Conservation (phyloP, 2,113 vertebrate species). For the Cephalopholis sonnerati region DNA sequence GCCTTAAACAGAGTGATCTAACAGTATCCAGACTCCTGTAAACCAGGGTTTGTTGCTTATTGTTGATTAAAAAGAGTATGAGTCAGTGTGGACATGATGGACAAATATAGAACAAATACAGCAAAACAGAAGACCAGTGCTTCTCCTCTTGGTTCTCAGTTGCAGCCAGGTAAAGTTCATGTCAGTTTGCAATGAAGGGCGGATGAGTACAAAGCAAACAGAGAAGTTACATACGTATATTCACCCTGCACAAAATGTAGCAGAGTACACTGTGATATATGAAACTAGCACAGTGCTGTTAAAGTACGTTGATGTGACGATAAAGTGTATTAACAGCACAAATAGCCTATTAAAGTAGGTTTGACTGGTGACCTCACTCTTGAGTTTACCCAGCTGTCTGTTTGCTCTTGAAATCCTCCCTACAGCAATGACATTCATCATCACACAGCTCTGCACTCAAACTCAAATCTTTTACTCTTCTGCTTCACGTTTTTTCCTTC, state of each 20-base stretch:
- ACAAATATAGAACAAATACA: conserved; percentile 10
- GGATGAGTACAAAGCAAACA: background rate
- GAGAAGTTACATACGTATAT: background rate
- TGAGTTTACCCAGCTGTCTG: conserved; percentile 13
- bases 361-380: background rate
- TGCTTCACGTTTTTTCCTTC: background rate
- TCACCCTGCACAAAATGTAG: background rate
- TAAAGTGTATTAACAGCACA: background rate
- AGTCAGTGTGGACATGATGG: background rate
- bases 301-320: background rate
- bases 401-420: background rate
- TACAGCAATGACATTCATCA: conserved; percentile 2
- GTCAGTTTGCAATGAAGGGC: background rate
- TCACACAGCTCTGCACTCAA: background rate
- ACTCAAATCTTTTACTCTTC: conserved; percentile 7
- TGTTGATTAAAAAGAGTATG: background rate
- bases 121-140: background rate
- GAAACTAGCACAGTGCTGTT: background rate
- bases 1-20: background rate
- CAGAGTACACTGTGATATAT: background rate
- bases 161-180: background rate
- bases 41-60: background rate
- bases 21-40: background rate
- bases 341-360: background rate
- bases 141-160: background rate